Conservation (phyloP, 2,113 vertebrate species). For the Dunckerocampus dactyliophorus region DNA sequence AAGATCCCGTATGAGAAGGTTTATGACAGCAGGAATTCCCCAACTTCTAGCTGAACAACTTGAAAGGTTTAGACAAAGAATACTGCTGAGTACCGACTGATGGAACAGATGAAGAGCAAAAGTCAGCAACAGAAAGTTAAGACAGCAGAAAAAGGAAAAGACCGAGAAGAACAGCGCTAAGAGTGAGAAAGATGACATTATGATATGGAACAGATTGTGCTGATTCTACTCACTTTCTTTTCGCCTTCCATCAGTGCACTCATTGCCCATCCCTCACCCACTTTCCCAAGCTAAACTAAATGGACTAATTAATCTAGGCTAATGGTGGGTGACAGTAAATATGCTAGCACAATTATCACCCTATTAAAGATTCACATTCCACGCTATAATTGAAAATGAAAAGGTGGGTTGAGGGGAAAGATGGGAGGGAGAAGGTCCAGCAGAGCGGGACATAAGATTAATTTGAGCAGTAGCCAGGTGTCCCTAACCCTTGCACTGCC, state of each 20-base stretch:
- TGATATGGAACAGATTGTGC: slow-evolving; percentile 65
- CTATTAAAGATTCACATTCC: slow-evolving; percentile 79
- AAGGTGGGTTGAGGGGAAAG: slow-evolving; percentile 47
- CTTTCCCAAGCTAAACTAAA: slow-evolving; percentile 77
- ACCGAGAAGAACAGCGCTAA: slow-evolving; percentile 11
- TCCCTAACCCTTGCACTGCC: background rate
- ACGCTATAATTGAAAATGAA: slow-evolving; percentile 71
- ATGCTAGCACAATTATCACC: slow-evolving; percentile 79
- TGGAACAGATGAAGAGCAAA: slow-evolving; percentile 37
- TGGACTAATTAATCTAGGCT: slow-evolving; percentile 78
- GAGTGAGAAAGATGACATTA: slow-evolving; percentile 46
- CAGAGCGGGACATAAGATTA: slow-evolving; percentile 36
- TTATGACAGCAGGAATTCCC: slow-evolving; percentile 18
- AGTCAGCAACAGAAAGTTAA: slow-evolving; percentile 18
- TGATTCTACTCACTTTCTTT: slow-evolving; percentile 57
- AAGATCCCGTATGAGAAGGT: slow-evolving; percentile 7
- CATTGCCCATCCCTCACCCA: slow-evolving; percentile 54
- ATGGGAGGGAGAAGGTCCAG: slow-evolving; percentile 40
- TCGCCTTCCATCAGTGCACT: slow-evolving; percentile 59
- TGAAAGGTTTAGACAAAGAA: slow-evolving; percentile 24
- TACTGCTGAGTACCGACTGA: slow-evolving; percentile 19
- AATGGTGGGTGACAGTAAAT: slow-evolving; percentile 81
- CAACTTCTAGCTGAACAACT: slow-evolving; percentile 11
- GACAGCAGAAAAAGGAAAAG: slow-evolving; percentile 4
- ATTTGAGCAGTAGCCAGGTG: slow-evolving; percentile 41